Evolutionary conservation across 2,113 vertebrate species (phyloP).

Genomic region (Lampris incognitus): DNA sequence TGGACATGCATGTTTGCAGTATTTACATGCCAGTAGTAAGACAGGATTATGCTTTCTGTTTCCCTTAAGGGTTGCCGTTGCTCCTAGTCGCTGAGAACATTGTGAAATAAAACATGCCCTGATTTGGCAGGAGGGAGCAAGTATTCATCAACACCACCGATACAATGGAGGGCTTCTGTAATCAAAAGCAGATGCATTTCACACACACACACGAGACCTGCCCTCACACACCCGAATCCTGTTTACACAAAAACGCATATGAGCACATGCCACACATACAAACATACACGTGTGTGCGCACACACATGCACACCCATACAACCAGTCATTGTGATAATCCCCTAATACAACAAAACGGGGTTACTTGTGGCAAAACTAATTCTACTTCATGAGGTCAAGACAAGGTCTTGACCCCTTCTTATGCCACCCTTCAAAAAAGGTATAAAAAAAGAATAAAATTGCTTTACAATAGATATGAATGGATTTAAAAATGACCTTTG

Average conservation of each 20-base stretch:
- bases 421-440: neutral
- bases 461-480: too few relatives aligned
- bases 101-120: constrained; percentile 58
- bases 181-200: constrained; percentile 66
- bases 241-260: neutral
- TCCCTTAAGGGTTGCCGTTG: constrained; percentile 39
- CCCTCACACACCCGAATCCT: constrained; percentile 20
- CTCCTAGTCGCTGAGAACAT: constrained; percentile 28
- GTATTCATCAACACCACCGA: constrained; percentile 46
- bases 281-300: constrained; percentile 8
- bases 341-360: neutral
- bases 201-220: constrained; percentile 1
- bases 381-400: neutral
- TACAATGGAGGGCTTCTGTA: constrained; percentile 55
- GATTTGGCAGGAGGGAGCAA: constrained; percentile 54
- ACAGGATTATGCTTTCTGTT: constrained; percentile 37
- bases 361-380: neutral
- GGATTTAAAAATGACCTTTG: too few relatives aligned
- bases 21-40: constrained; percentile 33
- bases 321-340: constrained; percentile 23
- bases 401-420: neutral
- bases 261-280: neutral
- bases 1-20: neutral
- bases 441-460: too few relatives aligned
- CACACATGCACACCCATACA: constrained; percentile 38